Conservation (phyloP, 2,797 vertebrate genomes). For the Malacoraja senta region DNA sequence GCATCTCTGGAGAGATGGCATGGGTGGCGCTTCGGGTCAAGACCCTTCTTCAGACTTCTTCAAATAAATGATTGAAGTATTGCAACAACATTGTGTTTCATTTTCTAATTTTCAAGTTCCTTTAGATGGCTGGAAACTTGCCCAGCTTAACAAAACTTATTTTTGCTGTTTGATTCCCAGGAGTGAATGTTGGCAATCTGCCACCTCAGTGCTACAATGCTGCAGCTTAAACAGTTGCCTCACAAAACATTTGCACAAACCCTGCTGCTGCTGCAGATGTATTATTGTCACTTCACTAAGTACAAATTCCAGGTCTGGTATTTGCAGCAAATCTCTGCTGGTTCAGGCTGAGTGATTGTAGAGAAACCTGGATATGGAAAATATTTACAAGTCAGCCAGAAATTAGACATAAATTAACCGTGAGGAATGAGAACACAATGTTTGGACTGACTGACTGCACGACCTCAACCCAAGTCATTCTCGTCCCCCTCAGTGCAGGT, state of each 20-base stretch:
- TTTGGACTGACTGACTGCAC: neutral
- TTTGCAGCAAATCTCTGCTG: neutral
- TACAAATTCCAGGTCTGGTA: neutral
- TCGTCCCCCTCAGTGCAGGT: neutral
- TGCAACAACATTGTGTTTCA: neutral
- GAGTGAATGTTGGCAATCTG: neutral
- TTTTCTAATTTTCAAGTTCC: conserved; percentile 1
- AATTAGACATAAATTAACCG: neutral
- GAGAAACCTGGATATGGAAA: neutral
- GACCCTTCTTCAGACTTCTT: no score
- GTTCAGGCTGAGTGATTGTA: neutral
- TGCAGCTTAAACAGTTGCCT: neutral
- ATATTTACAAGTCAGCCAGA: conserved; percentile 6
- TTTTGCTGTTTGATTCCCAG: neutral
- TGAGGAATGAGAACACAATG: conserved; percentile 26
- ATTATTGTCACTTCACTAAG: neutral
- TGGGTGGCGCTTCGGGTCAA: no score
- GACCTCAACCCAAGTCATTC: neutral
- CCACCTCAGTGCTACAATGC: neutral
- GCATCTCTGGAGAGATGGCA: no score
- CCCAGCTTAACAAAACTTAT: neutral
- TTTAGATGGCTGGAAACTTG: neutral
- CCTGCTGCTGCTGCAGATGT: neutral
- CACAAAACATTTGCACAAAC: neutral
- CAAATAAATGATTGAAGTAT: neutral